A percentile compares a stretch with the other conserved stretches of the same genome.
These are phyloP conservation scores for Dendronephthya gigantea DNA, from an alignment of 64 coral and sea anemone species.

Conservation along the genomic window DNA sequence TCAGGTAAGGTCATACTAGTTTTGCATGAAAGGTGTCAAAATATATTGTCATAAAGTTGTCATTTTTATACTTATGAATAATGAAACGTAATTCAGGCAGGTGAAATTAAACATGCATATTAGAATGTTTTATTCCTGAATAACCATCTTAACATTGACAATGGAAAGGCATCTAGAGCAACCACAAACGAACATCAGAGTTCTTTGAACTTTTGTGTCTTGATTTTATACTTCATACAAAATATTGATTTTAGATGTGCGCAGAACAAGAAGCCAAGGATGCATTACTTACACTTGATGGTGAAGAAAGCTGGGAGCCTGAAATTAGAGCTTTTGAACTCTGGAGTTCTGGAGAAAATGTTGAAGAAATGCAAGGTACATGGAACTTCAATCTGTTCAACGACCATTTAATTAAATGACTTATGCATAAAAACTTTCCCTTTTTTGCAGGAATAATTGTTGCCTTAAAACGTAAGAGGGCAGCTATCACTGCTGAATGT, in stretches of 20 bases:
- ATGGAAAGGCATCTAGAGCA: no score
- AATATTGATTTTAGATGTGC: not conserved
- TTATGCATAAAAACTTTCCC: no score
- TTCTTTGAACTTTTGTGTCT: no score
- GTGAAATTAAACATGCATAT: no score
- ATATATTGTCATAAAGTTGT: no score
- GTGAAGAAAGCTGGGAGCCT: not conserved
- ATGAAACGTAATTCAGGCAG: no score
- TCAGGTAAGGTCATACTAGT: not conserved
- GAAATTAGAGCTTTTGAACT: not conserved
- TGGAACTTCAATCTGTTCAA: not conserved
- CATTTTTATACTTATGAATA: no score
- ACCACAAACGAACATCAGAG: no score
- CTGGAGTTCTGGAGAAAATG: not conserved
- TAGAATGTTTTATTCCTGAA: no score
- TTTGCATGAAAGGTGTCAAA: no score
- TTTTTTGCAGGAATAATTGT: not conserved
- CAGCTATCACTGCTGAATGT: conserved; percentile 21
- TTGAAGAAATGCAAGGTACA: conserved; percentile 1
- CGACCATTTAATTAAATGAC: not conserved
- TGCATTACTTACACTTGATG: not conserved
- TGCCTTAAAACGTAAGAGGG: conserved; percentile 22
- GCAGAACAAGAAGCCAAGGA: not conserved
- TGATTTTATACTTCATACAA: no score
- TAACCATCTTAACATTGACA: no score